Percentiles rank a stretch among this genome's conserved stretches.
Conservation (phyloP, 1,140 invertebrate genomes). For the Saccostrea glomerata region DNA sequence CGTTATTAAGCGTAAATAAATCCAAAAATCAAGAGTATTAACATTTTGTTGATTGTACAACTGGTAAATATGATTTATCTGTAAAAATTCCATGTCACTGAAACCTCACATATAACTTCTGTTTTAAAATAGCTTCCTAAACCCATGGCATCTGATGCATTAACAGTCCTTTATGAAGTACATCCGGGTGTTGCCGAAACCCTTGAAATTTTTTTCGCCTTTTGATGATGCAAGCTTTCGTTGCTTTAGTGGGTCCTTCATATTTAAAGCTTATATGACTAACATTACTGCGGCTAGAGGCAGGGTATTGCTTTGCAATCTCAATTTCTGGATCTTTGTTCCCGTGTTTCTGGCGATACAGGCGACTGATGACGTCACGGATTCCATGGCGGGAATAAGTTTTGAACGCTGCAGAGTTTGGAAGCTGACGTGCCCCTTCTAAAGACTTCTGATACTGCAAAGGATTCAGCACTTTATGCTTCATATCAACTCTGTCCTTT, state of each 20-base stretch:
- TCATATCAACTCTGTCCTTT: slow-evolving; percentile 45
- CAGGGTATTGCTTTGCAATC: neutral
- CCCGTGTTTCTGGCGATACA: neutral
- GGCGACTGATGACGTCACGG: slow-evolving; percentile 36
- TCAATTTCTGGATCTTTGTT: neutral
- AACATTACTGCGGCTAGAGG: neutral
- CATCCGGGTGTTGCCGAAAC: slow-evolving; percentile 13
- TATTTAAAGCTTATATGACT: slow-evolving; percentile 9
- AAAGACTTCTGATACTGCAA: neutral
- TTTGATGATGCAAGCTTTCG: slow-evolving; percentile 26
- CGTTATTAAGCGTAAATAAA: too few relatives aligned
- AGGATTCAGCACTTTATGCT: slow-evolving; percentile 47
- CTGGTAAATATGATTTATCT: too few relatives aligned
- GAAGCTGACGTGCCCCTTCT: slow-evolving; percentile 8
- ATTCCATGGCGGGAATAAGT: slow-evolving; percentile 42
- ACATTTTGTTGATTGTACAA: too few relatives aligned
- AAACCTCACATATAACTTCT: too few relatives aligned
- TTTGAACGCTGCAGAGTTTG: slow-evolving; percentile 47
- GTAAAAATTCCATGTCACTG: too few relatives aligned
- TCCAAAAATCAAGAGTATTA: too few relatives aligned
- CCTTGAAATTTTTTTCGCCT: neutral
- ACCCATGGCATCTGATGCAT: slow-evolving; percentile 27
- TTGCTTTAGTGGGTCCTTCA: slow-evolving; percentile 2
- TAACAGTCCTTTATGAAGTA: neutral
- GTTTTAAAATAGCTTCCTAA: neutral